Percentiles rank a stretch among this genome's conserved stretches.
Conservation (phyloP, 2,113 vertebrate species). For the Amazona guildingii region DNA sequence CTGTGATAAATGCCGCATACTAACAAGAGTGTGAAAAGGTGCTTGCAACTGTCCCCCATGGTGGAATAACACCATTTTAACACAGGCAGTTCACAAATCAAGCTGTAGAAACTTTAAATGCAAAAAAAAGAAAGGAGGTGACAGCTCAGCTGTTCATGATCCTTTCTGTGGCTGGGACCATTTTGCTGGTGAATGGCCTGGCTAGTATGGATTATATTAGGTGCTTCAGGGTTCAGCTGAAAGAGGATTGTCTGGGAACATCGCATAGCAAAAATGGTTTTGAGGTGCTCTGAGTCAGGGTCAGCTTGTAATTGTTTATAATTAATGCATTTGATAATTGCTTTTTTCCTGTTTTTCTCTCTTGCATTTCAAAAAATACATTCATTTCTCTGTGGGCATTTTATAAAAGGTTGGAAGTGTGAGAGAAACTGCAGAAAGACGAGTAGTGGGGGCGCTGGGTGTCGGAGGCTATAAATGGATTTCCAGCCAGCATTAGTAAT, state of each 20-base stretch:
- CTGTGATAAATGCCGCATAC: not conserved
- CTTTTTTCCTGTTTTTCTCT: not conserved
- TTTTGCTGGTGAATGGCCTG: not conserved
- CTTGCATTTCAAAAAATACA: not conserved
- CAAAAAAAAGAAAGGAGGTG: not conserved
- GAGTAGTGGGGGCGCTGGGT: not conserved
- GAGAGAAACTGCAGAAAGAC: slow-evolving; percentile 54
- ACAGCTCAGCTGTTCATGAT: not conserved
- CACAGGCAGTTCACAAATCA: not conserved
- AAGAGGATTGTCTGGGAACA: not conserved
- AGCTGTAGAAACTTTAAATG: not conserved
- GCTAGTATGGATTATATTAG: not conserved
- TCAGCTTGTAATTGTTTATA: slow-evolving; percentile 12
- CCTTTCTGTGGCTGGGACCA: not conserved
- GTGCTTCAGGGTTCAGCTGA: not conserved
- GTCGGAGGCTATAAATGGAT: slow-evolving; percentile 35
- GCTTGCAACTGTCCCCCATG: not conserved
- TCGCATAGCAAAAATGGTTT: not conserved
- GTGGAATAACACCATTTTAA: not conserved
- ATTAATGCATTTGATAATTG: not conserved
- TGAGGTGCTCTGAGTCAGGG: not conserved
- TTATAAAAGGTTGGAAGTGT: slow-evolving; percentile 12
- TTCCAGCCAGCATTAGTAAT: slow-evolving; percentile 65
- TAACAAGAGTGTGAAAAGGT: not conserved
- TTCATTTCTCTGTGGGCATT: not conserved